Conservation (phyloP, 2,113 vertebrate species). For the Merops nubicus region DNA sequence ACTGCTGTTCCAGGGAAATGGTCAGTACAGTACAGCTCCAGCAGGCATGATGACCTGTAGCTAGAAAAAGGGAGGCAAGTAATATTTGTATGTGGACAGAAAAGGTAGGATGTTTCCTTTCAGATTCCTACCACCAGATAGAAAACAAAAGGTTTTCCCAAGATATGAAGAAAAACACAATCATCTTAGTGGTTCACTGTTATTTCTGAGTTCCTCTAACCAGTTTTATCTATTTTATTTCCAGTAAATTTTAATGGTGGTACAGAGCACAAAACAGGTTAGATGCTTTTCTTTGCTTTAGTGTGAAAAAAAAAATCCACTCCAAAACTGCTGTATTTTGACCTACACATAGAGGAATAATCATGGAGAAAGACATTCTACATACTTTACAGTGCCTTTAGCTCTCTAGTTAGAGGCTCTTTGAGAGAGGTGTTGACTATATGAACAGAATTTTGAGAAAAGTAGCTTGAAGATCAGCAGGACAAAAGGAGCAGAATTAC, state of each 20-base stretch:
- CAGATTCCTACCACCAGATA: background rate
- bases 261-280: background rate
- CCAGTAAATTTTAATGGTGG: background rate
- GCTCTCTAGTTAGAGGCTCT: background rate
- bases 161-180: background rate
- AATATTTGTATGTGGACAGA: background rate
- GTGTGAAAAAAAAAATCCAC: background rate
- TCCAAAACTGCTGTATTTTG: background rate
- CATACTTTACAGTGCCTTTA: background rate
- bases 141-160: background rate
- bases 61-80: background rate
- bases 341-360: background rate
- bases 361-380: background rate
- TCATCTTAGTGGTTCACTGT: fast-evolving
- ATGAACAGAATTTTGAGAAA: background rate
- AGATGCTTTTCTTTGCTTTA: background rate
- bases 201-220: background rate
- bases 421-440: background rate
- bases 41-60: background rate
- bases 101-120: background rate
- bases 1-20: background rate
- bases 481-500: background rate
- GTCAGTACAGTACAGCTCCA: background rate
- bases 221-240: background rate
- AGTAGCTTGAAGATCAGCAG: background rate